Evolutionary conservation across 2,113 vertebrate genomes (phyloP).

Genomic region (Vanacampus margaritifer): DNA sequence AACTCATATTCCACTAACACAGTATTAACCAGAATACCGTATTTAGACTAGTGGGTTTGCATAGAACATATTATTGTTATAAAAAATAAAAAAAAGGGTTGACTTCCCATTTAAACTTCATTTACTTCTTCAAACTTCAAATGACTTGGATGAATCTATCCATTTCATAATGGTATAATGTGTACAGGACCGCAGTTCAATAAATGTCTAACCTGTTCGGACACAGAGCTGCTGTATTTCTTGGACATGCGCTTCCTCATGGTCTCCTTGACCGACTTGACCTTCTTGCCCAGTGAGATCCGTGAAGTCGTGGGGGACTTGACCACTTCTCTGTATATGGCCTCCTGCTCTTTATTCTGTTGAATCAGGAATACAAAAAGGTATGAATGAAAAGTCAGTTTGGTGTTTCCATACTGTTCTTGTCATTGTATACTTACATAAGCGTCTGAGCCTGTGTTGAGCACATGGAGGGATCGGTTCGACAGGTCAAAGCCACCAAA

Average conservation of each 20-base stretch:
- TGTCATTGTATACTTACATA: constrained; percentile 75
- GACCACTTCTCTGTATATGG: constrained; percentile 89
- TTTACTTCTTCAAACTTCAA: too few relatives aligned
- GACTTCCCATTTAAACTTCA: too few relatives aligned
- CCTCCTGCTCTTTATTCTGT: constrained; percentile 87
- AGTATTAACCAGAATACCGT: too few relatives aligned
- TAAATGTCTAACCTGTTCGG: constrained; percentile 82
- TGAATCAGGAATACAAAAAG: background rate
- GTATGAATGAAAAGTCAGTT: background rate
- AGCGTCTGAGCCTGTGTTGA: constrained; percentile 77
- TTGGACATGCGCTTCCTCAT: constrained; percentile 99
- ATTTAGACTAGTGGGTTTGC: too few relatives aligned
- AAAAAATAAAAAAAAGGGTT: too few relatives aligned
- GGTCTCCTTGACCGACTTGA: constrained; percentile 97
- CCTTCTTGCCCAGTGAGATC: constrained; percentile 96
- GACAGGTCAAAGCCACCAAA: constrained; percentile 97
- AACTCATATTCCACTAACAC: too few relatives aligned
- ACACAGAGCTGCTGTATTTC: constrained; percentile 91
- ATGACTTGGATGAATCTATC: too few relatives aligned
- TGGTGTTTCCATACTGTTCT: background rate
- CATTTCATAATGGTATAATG: too few relatives aligned
- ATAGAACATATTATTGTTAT: too few relatives aligned
- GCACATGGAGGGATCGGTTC: constrained; percentile 88
- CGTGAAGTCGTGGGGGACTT: constrained; percentile 92
- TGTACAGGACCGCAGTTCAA: background rate